phyloP scores from a whole-genome alignment of 1,140 invertebrate genomes.

The Popillia japonica region DNA sequence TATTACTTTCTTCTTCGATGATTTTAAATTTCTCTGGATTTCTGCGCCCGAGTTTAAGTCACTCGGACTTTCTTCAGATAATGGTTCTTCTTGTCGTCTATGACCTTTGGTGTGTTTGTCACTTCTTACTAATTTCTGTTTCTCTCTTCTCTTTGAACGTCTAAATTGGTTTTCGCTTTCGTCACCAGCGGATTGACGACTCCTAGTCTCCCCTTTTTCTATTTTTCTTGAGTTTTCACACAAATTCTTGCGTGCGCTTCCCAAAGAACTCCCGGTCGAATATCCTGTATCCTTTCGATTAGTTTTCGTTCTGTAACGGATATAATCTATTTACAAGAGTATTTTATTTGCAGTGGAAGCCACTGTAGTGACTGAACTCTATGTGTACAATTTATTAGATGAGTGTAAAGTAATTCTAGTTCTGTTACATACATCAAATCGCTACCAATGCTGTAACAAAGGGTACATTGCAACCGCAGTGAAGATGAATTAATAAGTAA shows the following conservation, averaged over 20 bases:
- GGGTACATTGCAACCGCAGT: no score
- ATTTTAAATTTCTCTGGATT: slow-evolving; percentile 43
- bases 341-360: no score
- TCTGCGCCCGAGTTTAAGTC: slow-evolving; percentile 48
- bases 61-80: slow-evolving; percentile 49
- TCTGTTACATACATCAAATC: no score
- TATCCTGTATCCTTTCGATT: slow-evolving; percentile 69
- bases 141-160: slow-evolving; percentile 46
- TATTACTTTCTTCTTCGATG: slow-evolving; percentile 41
- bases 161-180: slow-evolving; percentile 8
- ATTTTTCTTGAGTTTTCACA: slow-evolving; percentile 11
- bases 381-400: no score
- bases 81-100: slow-evolving; percentile 46
- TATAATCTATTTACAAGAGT: no score
- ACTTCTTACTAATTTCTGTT: slow-evolving; percentile 50
- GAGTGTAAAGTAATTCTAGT: no score
- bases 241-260: slow-evolving; percentile 55
- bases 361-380: no score
- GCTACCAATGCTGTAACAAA: no score
- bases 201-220: slow-evolving; percentile 5
- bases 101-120: slow-evolving; percentile 50
- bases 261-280: slow-evolving; percentile 70
- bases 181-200: not conserved
- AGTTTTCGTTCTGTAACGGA: slow-evolving; percentile 55
- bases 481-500: no score